Evolutionary conservation across 2,113 vertebrate genomes (phyloP), one percentile per base, ranked within the genome.

Genomic region (Hydrochoerus hydrochaeris): DNA sequence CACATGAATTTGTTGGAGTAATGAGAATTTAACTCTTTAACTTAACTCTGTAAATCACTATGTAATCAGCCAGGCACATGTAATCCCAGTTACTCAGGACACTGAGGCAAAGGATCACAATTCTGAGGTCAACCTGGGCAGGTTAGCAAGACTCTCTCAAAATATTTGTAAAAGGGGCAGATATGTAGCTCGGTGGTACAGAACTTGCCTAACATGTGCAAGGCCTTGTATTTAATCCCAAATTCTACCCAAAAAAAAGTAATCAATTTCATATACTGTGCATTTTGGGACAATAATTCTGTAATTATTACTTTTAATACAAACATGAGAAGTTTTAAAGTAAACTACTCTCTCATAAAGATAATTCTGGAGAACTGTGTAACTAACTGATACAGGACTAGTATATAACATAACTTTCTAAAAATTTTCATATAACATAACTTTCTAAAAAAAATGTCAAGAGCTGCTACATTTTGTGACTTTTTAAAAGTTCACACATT

Each of bases 401-500:
- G 63, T 58, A 84, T 94, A 67, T 73, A 85, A 85, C 11, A 1
- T 28, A 87, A 73, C 52, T 75, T 89, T 67, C 87, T 16, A 46
- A 92, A 10, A 92, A 77, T 87, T 94, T 95, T 95, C 71, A 73
- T 91, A 67, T 73, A 85, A 85, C 11, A 1, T 28, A 87, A 73
- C 52, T 75, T 89, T 67, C 87, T 16, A 46, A 92, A 10, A 92
- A 92, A 95, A 95, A 78, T 58, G 13, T 22, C 81, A 95, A 95
- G 41, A 88, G 85, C 78, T 67, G 89, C 71, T 30, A 58, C 30
- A 88, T 65, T 65, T 83, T 67, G 60, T 80, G 20, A 88, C 3
- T 57, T 87, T 81, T 77, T 52, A 49, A 80, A 85, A 96, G 62
- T 30, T 46, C 71, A 82, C 32, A 91, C 8, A 89, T 85, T 90